These are phyloP conservation scores for Phragmatobia fuliginosa DNA, from an alignment of 2,888 invertebrate genomes.

Conservation along the genomic window DNA sequence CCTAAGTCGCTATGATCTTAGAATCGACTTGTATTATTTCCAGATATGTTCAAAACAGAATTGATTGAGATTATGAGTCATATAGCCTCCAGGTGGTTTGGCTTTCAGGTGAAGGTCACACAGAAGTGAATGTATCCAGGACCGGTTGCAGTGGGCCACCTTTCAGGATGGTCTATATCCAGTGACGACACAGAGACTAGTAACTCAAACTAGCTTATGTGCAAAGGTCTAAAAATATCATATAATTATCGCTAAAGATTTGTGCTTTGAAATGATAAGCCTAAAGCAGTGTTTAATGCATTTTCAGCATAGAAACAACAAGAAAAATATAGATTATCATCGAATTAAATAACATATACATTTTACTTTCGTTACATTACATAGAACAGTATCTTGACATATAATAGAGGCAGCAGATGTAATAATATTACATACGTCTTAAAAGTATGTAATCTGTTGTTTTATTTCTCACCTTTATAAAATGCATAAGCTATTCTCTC, in stretches of 20 bases:
- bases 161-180: too few relatives aligned
- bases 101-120: too few relatives aligned
- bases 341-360: not conserved
- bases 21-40: too few relatives aligned
- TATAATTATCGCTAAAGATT: conserved; percentile 27
- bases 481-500: not conserved
- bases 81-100: too few relatives aligned
- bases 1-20: too few relatives aligned
- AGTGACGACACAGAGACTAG: not conserved
- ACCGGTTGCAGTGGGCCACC: too few relatives aligned
- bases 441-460: not conserved
- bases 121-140: too few relatives aligned
- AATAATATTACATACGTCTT: not conserved
- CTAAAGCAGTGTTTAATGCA: conserved; percentile 18
- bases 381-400: not conserved
- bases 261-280: conserved; percentile 30
- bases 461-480: not conserved
- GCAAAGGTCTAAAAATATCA: conserved; percentile 9
- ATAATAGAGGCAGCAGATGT: not conserved
- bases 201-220: conserved; percentile 1
- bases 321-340: not conserved
- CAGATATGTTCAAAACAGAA: too few relatives aligned
- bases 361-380: not conserved
- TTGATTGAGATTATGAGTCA: too few relatives aligned
- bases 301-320: not conserved